Base-by-base conservation (phyloP, 2,113 vertebrate genomes). In the Aegithalos caudatus region DNA sequence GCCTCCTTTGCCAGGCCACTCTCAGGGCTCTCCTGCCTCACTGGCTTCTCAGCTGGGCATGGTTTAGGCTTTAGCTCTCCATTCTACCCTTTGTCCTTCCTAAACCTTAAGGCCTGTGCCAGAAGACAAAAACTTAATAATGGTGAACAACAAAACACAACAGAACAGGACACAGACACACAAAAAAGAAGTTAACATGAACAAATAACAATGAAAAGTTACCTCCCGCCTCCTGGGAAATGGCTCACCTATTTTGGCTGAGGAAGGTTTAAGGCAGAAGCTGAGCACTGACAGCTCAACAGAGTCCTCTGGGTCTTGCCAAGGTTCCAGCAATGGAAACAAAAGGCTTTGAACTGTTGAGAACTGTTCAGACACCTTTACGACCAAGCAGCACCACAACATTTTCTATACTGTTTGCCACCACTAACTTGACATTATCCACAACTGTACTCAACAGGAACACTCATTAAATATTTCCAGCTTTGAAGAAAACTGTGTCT, bases 321-420 rank as follows among this genome's bases (percentile, higher is more conserved):
- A 6, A 57, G 24, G 17, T 61, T 44, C 1, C 2, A 79, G 35
- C 29, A 48, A 48, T 11, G 11, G 62, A 61, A 82, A 58, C 15
- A 72, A 38, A 64, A 56, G 18, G 3, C 35, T 70, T 64, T 38
- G 27, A 64, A 67, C 66, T 15, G n/a, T n/a, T n/a, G 9, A 72
- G 28, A 78, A 84, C 21, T 29, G 15, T 33, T 70, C 37, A 44
- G 40, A 24, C 16, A 65, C 38, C 10, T 47, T 47, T 58, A 57
- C 50, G 35, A 38, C 12, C 9, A 77, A 56, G 45, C 27, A 60
- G 50, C 0, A 0, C 50, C 58, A 33, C 29, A 40, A 9, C 6
- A 45, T 14, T 47, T 71, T 69, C 57, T 64, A 2, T 20, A 27
- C 17, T 17, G 3, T 45, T 47, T 71, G 21, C 31, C 37, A 48